A percentile compares a stretch with the other conserved stretches of the same genome.
Evolutionary conservation across 2,888 invertebrate species (phyloP).

Genomic region (Phyto melanocephala): DNA sequence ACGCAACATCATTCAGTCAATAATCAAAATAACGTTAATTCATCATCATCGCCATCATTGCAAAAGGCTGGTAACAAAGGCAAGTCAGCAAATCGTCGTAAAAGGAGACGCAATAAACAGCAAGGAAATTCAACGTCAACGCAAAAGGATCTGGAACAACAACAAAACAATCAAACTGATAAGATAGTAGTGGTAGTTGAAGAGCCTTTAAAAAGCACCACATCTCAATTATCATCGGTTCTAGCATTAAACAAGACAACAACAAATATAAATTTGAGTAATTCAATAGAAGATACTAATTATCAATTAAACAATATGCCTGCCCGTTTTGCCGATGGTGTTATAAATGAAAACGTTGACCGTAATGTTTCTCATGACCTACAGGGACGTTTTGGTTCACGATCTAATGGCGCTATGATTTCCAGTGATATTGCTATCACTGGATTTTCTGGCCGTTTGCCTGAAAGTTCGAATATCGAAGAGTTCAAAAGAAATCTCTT

Average conservation of each 20-base stretch:
- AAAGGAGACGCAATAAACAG: constrained; percentile 74
- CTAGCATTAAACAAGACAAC: constrained; percentile 13
- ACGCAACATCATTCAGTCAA: constrained; percentile 58
- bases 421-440: constrained; percentile 88
- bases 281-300: constrained; percentile 51
- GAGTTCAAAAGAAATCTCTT: constrained; percentile 96
- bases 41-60: constrained; percentile 67
- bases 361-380: constrained; percentile 72
- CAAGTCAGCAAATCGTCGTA: constrained; percentile 73
- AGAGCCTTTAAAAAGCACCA: constrained; percentile 65
- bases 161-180: constrained; percentile 57
- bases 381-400: constrained; percentile 71
- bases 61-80: constrained; percentile 70
- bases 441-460: constrained; percentile 92
- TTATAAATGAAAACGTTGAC: constrained; percentile 74
- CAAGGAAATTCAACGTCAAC: constrained; percentile 42
- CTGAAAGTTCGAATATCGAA: constrained; percentile 93
- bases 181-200: constrained; percentile 68
- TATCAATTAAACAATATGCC: constrained; percentile 81
- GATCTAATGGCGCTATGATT: constrained; percentile 66
- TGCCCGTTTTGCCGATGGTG: constrained; percentile 83
- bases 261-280: constrained; percentile 11
- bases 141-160: constrained; percentile 59
- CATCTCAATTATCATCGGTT: constrained; percentile 49
- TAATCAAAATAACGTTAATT: constrained; percentile 66